Base-by-base conservation (phyloP, 2,797 vertebrate genomes). In the Coregonus suidteri region DNA sequence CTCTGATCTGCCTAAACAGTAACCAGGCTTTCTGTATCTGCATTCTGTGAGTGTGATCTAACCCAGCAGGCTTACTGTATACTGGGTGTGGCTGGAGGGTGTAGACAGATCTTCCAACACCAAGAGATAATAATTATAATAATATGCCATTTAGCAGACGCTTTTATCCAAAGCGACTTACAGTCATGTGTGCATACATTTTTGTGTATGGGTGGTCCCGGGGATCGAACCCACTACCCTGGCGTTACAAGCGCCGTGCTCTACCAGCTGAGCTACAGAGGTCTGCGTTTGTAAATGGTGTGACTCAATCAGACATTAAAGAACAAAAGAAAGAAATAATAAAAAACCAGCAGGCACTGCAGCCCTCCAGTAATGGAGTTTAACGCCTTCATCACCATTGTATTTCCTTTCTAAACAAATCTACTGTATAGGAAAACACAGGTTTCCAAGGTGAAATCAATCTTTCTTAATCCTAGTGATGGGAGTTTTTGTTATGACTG, bases 1-100 rank as follows among this genome's bases (percentile, higher is more conserved):
- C 69, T 77, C 30, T 75, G 62, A 70, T 81, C 59, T 78, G 73
- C 65, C 4, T 34, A 66, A 66, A 30, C 14, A 34, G 64, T 66
- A 34, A 30, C 31, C 25, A 47, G 41, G 41, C n/a, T 7, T 9
- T 0, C 54, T 56, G 53, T 56, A 18, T 54, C 15, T 56, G 53
- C n/a, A 18, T 56, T 56, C 53, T 56, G 53, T 56, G 53, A 4
- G 52, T 15, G 52, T 56, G 53, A 18, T 59, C 56, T 59, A 20
- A 59, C 6, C 56, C 56, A 59, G 4, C 0, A 59, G 56, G 56
- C 56, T n/a, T 59, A 20, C 56, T 59, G 56, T 59, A 3, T 9
- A 59, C 4, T 59, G 56, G 56, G 6, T 59, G 56, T 20, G 56
- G 56, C 56, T 59, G 56, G 15, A 7, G 18, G 18, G 56, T 18